Evolutionary conservation across 2,797 vertebrate genomes (phyloP), one percentile per base, ranked within the genome.

Genomic region (Darevskia nairensis): DNA sequence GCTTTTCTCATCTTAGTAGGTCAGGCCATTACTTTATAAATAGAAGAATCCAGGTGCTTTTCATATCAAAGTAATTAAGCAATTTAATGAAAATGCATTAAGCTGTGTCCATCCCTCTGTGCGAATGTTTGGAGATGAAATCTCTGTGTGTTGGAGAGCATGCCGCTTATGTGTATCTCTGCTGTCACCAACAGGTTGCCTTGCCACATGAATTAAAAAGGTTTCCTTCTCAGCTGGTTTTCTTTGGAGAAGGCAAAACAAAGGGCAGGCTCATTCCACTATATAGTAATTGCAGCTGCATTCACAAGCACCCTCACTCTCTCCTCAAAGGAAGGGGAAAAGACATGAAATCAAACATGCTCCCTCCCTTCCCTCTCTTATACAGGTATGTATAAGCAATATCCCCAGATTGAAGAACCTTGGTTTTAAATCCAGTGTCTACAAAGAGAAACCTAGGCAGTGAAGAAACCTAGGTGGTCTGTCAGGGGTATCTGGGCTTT

Each of bases 141-240:
- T 29, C 80, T 61, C 39, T 79, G 50, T 64, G 72, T 91, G 59
- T 95, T 91, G 89, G 76, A 94, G 86, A 82, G 29, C 55, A 66
- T 6, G 0, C 41, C 90, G 3, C 80, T 92, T 95, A 80, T 71
- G 80, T 89, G 96, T 93, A 93, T 92, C 96, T 96, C 92, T 97
- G 93, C 97, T 97, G 97, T 96, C 97, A 97, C 96, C 97, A 97
- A 92, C 96, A 97, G 97, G 96, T 96, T 95, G 89, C 78, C 61
- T 50, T 79, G 91, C 84, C 44, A 32, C 79, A 89, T 95, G 96
- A 96, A 97, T 91, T 92, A 93, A 94, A 74, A 94, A 86, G 6
- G 3, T 92, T 94, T 93, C 87, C 0, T 1, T 91, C 55, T 85
- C 81, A 11, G 25, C 13, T 85, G 3, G 55, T 66, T 90, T 93